Base-by-base conservation (phyloP, 2,797 vertebrate species). In the Pelobates cultripes region DNA sequence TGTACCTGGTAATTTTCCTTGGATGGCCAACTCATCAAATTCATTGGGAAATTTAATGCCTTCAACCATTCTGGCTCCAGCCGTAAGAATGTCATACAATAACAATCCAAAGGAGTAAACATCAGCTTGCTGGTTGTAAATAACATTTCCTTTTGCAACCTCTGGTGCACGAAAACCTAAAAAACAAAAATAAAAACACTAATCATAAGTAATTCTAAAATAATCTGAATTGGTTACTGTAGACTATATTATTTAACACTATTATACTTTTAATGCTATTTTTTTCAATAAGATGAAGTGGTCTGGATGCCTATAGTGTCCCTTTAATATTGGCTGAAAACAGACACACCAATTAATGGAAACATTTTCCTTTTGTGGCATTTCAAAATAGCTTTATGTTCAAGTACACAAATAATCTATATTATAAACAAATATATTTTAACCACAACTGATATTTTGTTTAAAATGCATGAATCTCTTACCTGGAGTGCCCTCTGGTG, bases 401-500 rank as follows among this genome's bases (percentile, higher is more conserved):
- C 28, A 28, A 28, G 28, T 28, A 28, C 28, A 28, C 28, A 28
- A 28, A 28, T 28, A 28, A 28, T 28, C 28, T 28, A 28, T 28
- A 28, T 28, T 28, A 28, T 28, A 28, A 28, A 28, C 28, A 28
- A 28, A 28, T 51, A 51, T 51, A 2, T 6, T 51, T 51, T 51
- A 6, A 6, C 10, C 47, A 51, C 47, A 51, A 10, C 47, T 10
- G 10, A 51, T 57, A 4, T 12, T 1, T 15, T 57, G 8, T 14
- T 57, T 57, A 14, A 57, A 57, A 57, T 3, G 15, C 14, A n/a
- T 10, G 14, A 4, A 0, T 51, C n/a, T 43, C 73, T 4, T 88
- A 99, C 98, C 98, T 90, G 98, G 96, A 0, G 98, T 99, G n/a
- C 98, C 98, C 88, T 99, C 98, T 0, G 97, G 96, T 3, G 96